Conservation (phyloP, 2,113 vertebrate genomes). For the Platanista minor region DNA sequence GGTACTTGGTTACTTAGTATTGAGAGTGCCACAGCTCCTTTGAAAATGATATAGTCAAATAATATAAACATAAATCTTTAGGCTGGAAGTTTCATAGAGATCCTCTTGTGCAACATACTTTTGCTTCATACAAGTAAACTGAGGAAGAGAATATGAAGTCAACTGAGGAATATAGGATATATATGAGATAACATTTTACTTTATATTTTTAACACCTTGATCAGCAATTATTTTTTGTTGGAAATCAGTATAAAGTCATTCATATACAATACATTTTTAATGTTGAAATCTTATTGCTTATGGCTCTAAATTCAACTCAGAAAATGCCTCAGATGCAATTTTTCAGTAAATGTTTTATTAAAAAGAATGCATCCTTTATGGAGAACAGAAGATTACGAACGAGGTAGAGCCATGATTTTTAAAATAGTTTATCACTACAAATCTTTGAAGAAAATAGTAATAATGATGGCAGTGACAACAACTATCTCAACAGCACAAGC, state of each 20-base stretch:
- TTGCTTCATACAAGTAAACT: not conserved
- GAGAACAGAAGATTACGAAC: not conserved
- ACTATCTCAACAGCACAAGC: not conserved
- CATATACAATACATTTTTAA: slow-evolving; percentile 71
- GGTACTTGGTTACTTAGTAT: not conserved
- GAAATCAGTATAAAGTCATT: slow-evolving; percentile 59
- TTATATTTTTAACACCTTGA: slow-evolving; percentile 51
- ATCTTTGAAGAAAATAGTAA: slow-evolving; percentile 23
- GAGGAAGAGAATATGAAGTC: not conserved
- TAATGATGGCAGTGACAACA: not conserved
- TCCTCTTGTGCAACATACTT: not conserved
- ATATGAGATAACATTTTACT: not conserved
- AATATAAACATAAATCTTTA: not conserved
- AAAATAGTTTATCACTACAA: not conserved
- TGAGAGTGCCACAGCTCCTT: not conserved
- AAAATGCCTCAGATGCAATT: slow-evolving; percentile 60
- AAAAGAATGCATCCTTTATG: slow-evolving; percentile 43
- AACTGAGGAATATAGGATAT: not conserved
- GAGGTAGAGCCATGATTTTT: not conserved
- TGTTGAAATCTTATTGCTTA: slow-evolving; percentile 57
- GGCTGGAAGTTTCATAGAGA: not conserved
- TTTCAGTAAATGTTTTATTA: slow-evolving; percentile 61
- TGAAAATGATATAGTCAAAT: not conserved
- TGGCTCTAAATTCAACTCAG: slow-evolving; percentile 48
- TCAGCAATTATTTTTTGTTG: slow-evolving; percentile 62